Conservation (phyloP, 2,888 invertebrate genomes). For the Lasiommata megera region DNA sequence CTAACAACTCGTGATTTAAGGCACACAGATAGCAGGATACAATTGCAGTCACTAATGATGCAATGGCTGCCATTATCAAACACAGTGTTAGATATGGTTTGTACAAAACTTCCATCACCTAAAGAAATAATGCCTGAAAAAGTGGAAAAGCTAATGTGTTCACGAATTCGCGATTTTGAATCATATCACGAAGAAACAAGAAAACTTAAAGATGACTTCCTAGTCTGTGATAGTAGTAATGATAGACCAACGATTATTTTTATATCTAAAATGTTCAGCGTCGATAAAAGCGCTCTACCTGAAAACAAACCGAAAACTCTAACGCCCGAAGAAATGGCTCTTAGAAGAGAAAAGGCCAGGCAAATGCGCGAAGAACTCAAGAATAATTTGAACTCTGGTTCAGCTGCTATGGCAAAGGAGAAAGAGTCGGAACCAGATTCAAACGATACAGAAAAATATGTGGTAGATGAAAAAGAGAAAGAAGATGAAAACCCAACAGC, state of each 20-base stretch:
- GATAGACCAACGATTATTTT: conserved; percentile 87
- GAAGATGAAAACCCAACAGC: conserved; percentile 80
- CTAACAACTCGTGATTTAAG: conserved; percentile 88
- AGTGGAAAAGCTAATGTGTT: conserved; percentile 91
- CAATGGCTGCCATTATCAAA: conserved; percentile 95
- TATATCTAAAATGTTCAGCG: conserved; percentile 95
- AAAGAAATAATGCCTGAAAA: conserved; percentile 87
- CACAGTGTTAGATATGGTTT: conserved; percentile 91
- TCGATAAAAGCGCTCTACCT: conserved; percentile 87
- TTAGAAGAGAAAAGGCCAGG: conserved; percentile 85
- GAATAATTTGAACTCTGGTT: conserved; percentile 42
- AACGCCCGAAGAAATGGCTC: conserved; percentile 86
- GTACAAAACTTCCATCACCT: conserved; percentile 91
- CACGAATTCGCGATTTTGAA: conserved; percentile 85
- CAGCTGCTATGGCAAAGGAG: conserved; percentile 35
- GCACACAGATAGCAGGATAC: conserved; percentile 88
- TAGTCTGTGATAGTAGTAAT: conserved; percentile 84
- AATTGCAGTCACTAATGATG: conserved; percentile 90
- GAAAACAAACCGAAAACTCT: conserved; percentile 90
- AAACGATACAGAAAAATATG: conserved; percentile 48
- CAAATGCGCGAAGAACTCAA: conserved; percentile 83
- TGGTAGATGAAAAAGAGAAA: conserved; percentile 61
- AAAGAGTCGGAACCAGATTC: conserved; percentile 42
- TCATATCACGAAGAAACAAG: conserved; percentile 86
- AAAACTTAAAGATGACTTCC: conserved; percentile 85